Evolutionary conservation across 2,797 vertebrate genomes (phyloP), one percentile per base, ranked within the genome.

Genomic region (Capromys pilorides): DNA sequence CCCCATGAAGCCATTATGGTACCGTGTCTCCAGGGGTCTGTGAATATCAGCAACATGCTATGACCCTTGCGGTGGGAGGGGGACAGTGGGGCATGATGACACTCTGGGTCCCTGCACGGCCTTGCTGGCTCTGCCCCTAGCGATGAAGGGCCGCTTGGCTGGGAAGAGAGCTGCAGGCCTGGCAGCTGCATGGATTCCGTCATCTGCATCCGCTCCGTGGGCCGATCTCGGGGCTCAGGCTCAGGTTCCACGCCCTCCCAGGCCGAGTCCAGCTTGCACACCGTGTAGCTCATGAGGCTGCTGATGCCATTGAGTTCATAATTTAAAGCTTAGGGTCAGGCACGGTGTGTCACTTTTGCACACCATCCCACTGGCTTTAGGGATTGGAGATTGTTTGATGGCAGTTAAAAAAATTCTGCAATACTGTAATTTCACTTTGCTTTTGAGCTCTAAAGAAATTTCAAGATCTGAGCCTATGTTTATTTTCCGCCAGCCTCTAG

Each of bases 301-400:
- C 49, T 61, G 49, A 79, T 87, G 89, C 22, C 22, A 45, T 67
- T 91, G 57, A 80, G 86, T 79, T 73, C 87, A 10, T 73, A 66
- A 95, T 86, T 92, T 26, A 89, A 69, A 79, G 61, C 26, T 39
- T 26, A 57, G 10, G 31, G 31, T 59, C 61, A 84, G 49, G 41
- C 16, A 80, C 91, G 62, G 14, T 28, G 75, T 91, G 14, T 84
- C 28, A 73, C n/a, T 95, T 96, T 93, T 85, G 88, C 61, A 92
- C 22, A 79, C 80, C 33, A 41, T 71, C 11, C 19, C 22, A 45
- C 88, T n/a, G 64, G 11, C 49, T 92, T 95, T 91, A 67, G 81
- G 91, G 51, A 94, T 84, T 85, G 77, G 54, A 91, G 71, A 69
- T 51, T 83, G 19, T 88, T 59, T 90, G 39, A 84, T 39, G 80